Conservation (phyloP, 2,113 vertebrate genomes). For the Festucalex cinctus region DNA sequence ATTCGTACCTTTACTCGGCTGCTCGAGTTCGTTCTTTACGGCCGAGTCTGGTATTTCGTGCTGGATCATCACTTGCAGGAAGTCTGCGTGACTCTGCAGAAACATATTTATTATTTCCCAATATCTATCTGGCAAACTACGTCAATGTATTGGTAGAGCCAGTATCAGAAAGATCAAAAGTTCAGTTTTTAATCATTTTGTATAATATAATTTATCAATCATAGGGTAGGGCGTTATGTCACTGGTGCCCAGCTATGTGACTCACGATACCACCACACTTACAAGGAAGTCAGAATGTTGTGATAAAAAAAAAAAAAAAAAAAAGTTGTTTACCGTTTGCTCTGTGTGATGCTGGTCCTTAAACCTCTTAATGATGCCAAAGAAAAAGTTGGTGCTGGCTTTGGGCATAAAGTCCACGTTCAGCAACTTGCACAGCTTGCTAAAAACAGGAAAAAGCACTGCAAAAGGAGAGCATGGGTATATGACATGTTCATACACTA, state of each 20-base stretch:
- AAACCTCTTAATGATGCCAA: conserved; percentile 8
- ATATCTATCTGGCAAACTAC: not conserved
- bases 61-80: conserved; percentile 82
- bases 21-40: conserved; percentile 26
- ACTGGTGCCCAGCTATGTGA: no score
- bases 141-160: not conserved
- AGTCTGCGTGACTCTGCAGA: conserved; percentile 72
- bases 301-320: not conserved
- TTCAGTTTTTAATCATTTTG: not conserved
- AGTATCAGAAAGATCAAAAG: not conserved
- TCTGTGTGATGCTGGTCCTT: conserved; percentile 1
- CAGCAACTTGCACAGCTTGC: not conserved
- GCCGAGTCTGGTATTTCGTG: conserved; percentile 60
- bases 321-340: not conserved
- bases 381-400: conserved; percentile 2
- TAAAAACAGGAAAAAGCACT: not conserved
- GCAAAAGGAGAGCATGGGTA: not conserved
- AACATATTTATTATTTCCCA: not conserved
- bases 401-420: not conserved
- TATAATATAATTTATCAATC: not conserved
- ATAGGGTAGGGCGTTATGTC: no score
- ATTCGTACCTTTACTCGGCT: conserved; percentile 53
- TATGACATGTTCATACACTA: not conserved
- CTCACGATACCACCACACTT: no score
- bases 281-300: not conserved